Percentiles rank a stretch among this genome's conserved stretches.
These are phyloP conservation scores for Caenorhabditis sp. DNA, from an alignment of 2,888 invertebrate species.

Conservation along the genomic window DNA sequence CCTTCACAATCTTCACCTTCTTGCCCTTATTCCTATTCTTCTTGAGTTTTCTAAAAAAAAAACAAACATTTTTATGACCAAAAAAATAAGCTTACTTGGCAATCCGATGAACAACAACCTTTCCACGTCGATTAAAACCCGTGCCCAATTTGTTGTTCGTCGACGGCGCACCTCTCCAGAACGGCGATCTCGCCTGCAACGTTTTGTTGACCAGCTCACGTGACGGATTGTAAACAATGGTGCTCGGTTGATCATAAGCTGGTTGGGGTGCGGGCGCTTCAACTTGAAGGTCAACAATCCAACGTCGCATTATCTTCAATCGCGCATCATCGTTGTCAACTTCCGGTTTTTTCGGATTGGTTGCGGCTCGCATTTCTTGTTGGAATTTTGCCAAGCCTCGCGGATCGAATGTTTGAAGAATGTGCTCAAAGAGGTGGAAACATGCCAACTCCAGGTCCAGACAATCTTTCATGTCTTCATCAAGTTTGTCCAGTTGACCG, in stretches of 20 bases:
- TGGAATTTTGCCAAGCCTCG: not conserved
- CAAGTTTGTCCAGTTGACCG: not conserved
- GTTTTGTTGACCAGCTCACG: not conserved
- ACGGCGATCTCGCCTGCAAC: constrained; percentile 2
- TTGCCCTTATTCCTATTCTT: too few species aligned
- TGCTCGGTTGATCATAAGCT: not conserved
- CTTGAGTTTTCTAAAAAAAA: too few species aligned
- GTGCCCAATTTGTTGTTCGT: not conserved
- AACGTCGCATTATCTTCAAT: not conserved
- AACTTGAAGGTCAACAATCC: not conserved
- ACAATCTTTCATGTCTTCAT: not conserved
- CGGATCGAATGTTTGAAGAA: not conserved
- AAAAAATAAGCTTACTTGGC: too few species aligned
- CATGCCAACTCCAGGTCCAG: not conserved
- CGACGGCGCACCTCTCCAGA: constrained; percentile 4
- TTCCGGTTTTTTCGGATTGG: not conserved
- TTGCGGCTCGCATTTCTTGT: not conserved
- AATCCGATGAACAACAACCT: not conserved
- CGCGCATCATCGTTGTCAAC: not conserved
- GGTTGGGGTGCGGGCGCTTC: not conserved
- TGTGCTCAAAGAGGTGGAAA: not conserved
- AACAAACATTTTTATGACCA: too few species aligned
- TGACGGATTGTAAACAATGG: not conserved
- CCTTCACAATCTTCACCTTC: too few species aligned
- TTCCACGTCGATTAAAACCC: not conserved